phyloP scores from a whole-genome alignment of 2,113 vertebrate species.

The Peromyscus leucopus region DNA sequence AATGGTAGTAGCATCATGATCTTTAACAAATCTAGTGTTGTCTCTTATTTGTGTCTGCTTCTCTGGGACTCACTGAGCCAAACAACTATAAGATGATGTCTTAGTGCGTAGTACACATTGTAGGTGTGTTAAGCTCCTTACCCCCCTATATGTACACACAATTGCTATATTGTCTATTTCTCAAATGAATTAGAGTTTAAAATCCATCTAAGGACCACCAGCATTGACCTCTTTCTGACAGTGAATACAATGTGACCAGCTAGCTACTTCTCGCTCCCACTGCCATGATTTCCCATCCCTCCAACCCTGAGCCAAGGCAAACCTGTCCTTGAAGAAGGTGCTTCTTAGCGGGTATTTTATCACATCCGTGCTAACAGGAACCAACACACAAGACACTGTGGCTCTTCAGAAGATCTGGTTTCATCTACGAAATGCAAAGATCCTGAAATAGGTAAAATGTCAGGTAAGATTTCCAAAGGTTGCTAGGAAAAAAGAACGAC shows the following conservation, averaged over 20 bases:
- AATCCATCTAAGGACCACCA: neutral
- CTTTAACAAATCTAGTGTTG: conserved; percentile 47
- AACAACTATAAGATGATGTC: neutral
- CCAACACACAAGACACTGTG: neutral
- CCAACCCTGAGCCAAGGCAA: too few species aligned
- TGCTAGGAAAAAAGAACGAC: neutral
- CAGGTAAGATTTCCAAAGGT: neutral
- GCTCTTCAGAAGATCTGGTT: neutral
- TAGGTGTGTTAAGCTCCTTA: neutral
- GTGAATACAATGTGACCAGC: neutral
- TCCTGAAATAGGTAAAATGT: neutral
- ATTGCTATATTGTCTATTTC: neutral
- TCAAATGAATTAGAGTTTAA: neutral
- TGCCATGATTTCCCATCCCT: neutral
- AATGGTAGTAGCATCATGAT: conserved; percentile 48
- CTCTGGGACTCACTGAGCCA: neutral
- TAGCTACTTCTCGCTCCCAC: neutral
- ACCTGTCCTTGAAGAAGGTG: too few species aligned
- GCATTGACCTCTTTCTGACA: neutral
- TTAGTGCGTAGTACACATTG: neutral
- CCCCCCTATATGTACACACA: neutral
- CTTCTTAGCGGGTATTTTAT: neutral
- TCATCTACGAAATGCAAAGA: neutral
- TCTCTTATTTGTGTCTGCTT: conserved; percentile 37
- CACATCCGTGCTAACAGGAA: neutral